Evolutionary conservation across 2,888 invertebrate genomes (phyloP).

Genomic region (Lasioglossum villosulum): DNA sequence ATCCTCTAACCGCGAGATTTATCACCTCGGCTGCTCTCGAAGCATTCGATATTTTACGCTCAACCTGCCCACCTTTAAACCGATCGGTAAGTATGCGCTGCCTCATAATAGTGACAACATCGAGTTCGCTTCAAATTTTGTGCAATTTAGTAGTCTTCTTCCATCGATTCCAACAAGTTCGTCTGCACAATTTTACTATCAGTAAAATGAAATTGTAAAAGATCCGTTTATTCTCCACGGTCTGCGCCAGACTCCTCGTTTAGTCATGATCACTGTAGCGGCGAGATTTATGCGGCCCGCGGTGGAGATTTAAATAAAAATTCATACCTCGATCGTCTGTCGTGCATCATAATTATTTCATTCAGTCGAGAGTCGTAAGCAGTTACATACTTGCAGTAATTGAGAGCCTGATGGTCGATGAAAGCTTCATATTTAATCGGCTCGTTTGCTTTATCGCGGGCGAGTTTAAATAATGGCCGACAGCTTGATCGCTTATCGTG

Average conservation of each 20-base stretch:
- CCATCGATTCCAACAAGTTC: too few relatives aligned
- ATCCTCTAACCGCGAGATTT: background rate
- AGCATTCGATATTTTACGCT: background rate
- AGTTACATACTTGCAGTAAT: constrained; percentile 7
- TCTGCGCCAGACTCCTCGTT: background rate
- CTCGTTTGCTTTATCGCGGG: background rate
- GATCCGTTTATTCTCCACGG: background rate
- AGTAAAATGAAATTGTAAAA: background rate
- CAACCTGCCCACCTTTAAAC: background rate
- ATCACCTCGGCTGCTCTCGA: background rate
- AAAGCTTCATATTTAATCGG: background rate
- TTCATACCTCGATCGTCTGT: background rate
- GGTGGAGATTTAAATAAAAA: background rate
- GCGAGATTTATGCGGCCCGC: background rate
- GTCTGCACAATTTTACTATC: background rate
- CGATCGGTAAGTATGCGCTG: background rate
- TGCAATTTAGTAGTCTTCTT: background rate
- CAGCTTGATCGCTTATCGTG: constrained; percentile 9
- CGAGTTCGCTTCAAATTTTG: background rate
- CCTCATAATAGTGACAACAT: background rate
- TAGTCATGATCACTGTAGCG: background rate
- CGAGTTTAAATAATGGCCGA: background rate
- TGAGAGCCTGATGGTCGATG: background rate
- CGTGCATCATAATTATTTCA: constrained; percentile 7
- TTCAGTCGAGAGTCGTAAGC: background rate